Evolutionary conservation across 2,888 invertebrate genomes (phyloP).

Genomic region (Germaria angustata): DNA sequence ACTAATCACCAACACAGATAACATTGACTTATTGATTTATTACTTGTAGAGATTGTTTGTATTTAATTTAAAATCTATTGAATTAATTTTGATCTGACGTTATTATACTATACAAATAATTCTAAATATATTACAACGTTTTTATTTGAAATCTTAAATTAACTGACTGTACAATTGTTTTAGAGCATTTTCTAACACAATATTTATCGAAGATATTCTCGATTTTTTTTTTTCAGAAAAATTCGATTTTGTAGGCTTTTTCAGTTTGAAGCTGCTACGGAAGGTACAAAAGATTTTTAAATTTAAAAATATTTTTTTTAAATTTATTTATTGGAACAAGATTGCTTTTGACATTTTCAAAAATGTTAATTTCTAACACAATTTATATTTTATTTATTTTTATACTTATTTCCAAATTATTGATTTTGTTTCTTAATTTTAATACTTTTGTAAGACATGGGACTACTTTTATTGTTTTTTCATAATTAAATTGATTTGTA

Average conservation of each 20-base stretch:
- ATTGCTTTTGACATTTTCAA: constrained; percentile 47
- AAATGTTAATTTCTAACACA: constrained; percentile 9
- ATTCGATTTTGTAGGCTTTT: constrained; percentile 37
- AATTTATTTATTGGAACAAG: not conserved
- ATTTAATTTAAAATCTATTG: not conserved
- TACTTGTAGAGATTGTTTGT: not conserved
- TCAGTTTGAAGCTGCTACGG: constrained; percentile 33
- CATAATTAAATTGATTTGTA: not conserved
- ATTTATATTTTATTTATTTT: not conserved
- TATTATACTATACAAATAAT: no score
- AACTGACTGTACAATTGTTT: constrained; percentile 28
- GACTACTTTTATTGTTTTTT: not conserved
- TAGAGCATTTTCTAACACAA: not conserved
- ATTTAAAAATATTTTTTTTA: constrained; percentile 4
- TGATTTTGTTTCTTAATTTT: not conserved
- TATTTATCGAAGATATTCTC: not conserved
- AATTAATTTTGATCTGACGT: not conserved
- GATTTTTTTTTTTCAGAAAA: not conserved
- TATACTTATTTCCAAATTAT: not conserved
- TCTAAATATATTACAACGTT: constrained; percentile 11
- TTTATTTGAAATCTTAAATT: not conserved
- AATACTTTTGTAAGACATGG: not conserved
- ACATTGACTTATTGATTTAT: not conserved
- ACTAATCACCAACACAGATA: not conserved
- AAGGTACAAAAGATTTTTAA: constrained; percentile 38